Evolutionary conservation across 37 sponge, comb jelly and placozoan species (phyloP).

Genomic region (Halisarca cf. caerulea): DNA sequence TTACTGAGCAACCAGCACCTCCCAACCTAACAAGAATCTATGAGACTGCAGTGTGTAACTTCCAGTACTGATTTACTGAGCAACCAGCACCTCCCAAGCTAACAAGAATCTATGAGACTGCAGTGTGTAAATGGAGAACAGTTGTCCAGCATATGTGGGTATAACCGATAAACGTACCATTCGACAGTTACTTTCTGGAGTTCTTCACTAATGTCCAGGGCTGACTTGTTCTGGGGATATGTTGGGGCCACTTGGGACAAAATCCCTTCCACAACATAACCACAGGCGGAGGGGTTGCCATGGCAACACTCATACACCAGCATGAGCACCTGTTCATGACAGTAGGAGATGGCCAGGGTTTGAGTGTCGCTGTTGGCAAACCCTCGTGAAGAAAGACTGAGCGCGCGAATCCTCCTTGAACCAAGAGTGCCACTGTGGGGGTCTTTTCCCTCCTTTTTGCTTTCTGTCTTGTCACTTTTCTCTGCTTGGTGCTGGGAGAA

Average conservation of each 20-base stretch:
- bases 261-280: not conserved
- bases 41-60: too few relatives aligned
- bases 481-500: conserved; percentile 7
- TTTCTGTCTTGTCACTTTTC: too few relatives aligned
- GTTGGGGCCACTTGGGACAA: not conserved
- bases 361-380: not conserved
- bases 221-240: not conserved
- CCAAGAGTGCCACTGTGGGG: conserved; percentile 26
- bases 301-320: conserved; percentile 26
- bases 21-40: too few relatives aligned
- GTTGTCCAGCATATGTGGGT: too few relatives aligned
- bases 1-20: too few relatives aligned
- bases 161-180: not conserved
- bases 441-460: not conserved
- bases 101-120: too few relatives aligned
- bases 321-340: not conserved
- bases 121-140: too few relatives aligned
- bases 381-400: conserved; percentile 12
- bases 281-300: not conserved
- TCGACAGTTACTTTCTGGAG: not conserved
- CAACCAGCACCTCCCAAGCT: too few relatives aligned
- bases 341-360: not conserved
- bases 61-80: not conserved
- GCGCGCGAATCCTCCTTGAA: conserved; percentile 2
- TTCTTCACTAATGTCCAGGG: not conserved